Evolutionary conservation across 2,888 invertebrate genomes (phyloP), one percentile per base, ranked within the genome.

Genomic region (Catocala sponsa): DNA sequence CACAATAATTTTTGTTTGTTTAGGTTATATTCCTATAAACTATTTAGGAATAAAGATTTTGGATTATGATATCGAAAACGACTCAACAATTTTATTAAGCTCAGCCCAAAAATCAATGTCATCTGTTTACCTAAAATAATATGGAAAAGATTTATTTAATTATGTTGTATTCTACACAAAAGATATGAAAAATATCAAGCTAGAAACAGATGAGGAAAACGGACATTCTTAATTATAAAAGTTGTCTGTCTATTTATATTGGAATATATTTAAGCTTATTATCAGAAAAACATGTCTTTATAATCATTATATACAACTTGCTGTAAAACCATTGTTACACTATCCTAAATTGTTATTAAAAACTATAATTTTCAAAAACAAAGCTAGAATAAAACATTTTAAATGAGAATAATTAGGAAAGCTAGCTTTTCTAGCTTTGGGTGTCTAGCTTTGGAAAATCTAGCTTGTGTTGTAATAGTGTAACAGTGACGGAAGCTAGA

Each of bases 401-500:
- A 25, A 25, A 25, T 25, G 25, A 25, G 25, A 25, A 25, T 25
- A 25, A 25, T 9, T 48, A 47, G 12, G 11, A 12, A 25, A 42
- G 48, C 44, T 55, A 50, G 51, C 46, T 52, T 57, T 44, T 25
- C 25, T 25, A 25, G 25, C 25, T 25, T 25, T 25, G 44, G 12
- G 7, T 12, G 52, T 48, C 52, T 56, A 61, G 51, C 50, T 42
- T 62, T 47, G 41, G 32, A 5, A 42, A 35, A 13, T 51, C 5
- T 50, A 54, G 57, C 51, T 58, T 43, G 49, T 41, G 35, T 38
- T 55, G 15, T 13, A 44, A 35, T 51, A 69, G 63, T 65, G 50
- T 61, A 46, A 52, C 64, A 63, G 49, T 74, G 73, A 64, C 60
- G 65, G 74, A 76, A 65, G 62, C 70, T 88, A 87, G 90, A 91